These are phyloP conservation scores for Heliconius nattereri DNA, from an alignment of 1,140 invertebrate species.

Conservation along the genomic window DNA sequence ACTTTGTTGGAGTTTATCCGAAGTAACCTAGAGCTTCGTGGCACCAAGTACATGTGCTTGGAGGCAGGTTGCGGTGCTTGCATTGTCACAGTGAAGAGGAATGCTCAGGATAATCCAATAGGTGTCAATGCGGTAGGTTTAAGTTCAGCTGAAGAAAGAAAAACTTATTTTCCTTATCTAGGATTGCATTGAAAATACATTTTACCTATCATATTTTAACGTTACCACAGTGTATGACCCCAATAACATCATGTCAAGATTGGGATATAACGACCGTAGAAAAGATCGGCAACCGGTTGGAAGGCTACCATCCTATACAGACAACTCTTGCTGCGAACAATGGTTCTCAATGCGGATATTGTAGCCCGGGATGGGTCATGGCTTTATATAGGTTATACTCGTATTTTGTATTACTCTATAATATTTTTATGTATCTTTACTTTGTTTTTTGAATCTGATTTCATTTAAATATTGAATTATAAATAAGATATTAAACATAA, in stretches of 20 bases:
- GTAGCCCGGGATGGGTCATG: constrained; percentile 92
- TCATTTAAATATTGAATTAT: not conserved
- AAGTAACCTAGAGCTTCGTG: constrained; percentile 77
- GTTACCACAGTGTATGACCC: constrained; percentile 83
- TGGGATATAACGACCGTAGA: constrained; percentile 87
- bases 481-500: not conserved
- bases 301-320: constrained; percentile 88
- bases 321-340: constrained; percentile 86
- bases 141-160: not conserved
- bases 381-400: constrained; percentile 89
- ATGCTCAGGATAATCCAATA: constrained; percentile 2
- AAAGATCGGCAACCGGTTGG: not conserved
- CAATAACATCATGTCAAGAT: constrained; percentile 85
- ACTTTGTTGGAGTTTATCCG: constrained; percentile 65
- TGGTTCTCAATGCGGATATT: constrained; percentile 92
- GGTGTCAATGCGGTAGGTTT: constrained; percentile 45
- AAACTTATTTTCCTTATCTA: too few species aligned
- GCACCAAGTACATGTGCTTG: constrained; percentile 90
- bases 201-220: not conserved
- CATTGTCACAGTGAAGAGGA: constrained; percentile 79
- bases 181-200: too few species aligned
- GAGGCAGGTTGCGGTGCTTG: constrained; percentile 92
- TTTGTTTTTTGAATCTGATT: too few species aligned
- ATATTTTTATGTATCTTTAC: too few species aligned
- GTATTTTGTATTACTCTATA: too few species aligned